Percentiles rank a stretch among this genome's conserved stretches.
phyloP scores from a whole-genome alignment of 2,113 vertebrate genomes.

The Chelonoidis abingdonii region DNA sequence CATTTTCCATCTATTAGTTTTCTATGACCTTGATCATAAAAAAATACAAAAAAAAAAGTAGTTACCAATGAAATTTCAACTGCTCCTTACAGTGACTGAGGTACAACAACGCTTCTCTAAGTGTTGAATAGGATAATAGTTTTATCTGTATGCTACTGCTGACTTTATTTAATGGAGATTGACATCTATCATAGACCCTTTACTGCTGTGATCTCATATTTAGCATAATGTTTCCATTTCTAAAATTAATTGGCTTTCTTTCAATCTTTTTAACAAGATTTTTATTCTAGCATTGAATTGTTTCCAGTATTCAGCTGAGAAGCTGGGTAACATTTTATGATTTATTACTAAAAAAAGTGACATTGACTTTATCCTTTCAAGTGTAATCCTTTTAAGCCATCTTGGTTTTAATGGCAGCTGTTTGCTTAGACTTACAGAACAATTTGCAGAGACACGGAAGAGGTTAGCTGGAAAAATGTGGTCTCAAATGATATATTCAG shows the following conservation, averaged over 20 bases:
- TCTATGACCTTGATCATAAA: neutral
- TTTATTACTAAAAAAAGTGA: conserved; percentile 46
- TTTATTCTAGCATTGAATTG: conserved; percentile 39
- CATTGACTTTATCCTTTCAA: conserved; percentile 71
- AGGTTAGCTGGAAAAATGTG: conserved; percentile 18
- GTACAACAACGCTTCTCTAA: neutral
- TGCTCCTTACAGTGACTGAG: neutral
- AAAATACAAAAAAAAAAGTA: neutral
- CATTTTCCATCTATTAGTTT: neutral
- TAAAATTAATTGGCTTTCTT: conserved; percentile 42
- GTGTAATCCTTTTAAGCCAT: conserved; percentile 62
- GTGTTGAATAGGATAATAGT: neutral
- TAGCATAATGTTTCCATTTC: conserved; percentile 43
- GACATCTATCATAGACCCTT: conserved; percentile 4
- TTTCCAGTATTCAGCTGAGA: conserved; percentile 50
- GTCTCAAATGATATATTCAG: conserved; percentile 54
- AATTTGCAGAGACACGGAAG: conserved; percentile 47
- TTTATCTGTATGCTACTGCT: neutral
- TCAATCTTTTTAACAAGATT: neutral
- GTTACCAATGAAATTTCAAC: neutral
- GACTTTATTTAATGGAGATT: conserved; percentile 30
- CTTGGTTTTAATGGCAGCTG: conserved; percentile 52
- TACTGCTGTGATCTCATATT: conserved; percentile 2
- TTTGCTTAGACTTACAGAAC: conserved; percentile 42
- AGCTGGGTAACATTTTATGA: conserved; percentile 22